Evolutionary conservation across 2,888 invertebrate species (phyloP), one percentile per base, ranked within the genome.

Genomic region (Myathropa florea): DNA sequence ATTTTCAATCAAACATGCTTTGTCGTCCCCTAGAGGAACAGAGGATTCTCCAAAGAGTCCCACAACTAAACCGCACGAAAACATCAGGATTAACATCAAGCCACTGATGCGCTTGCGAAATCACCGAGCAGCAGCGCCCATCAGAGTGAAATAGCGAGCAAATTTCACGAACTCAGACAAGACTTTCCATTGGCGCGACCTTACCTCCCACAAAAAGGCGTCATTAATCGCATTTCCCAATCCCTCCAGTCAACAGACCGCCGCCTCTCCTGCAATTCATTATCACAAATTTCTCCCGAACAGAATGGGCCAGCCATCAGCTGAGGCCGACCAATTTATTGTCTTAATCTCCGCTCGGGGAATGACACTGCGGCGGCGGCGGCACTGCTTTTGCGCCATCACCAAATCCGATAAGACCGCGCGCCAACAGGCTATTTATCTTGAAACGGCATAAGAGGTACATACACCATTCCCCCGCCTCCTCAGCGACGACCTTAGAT

Each of bases 401-500:
- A 55, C 60, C 64, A 67, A 64, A 84, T 80, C 81, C 83, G 86
- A 86, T 86, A 86, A 83, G 73, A 46, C 46, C 61, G 36, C 70
- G 67, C 72, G 78, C 78, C 78, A 78, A 75, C 73, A 73, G 78
- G 75, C 83, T 67, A 86, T 86, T 83, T 86, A 83, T 86, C 86
- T 86, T 78, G 46, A 73, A 67, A 60, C 80, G 61, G 73, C 61
- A 68, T 64, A 39, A 53, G 71, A 28, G 63, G n/a, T n/a, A n/a
- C n/a, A n/a, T n/a, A n/a, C n/a, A n/a, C n/a, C 55, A 60, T 24
- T 61, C 39, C 28, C 4, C 18, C 12, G 21, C n/a, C 10, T n/a
- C 46, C 14, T 10, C 1, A 6, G n/a, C 14, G 6, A n/a, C 46
- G 24, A 67, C 83, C 75, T 71, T 65, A 70, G 75, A 79, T 86